A percentile compares a stretch with the other conserved stretches of the same genome.
Conservation (phyloP, 2,797 vertebrate species). For the Peromyscus attwateri region DNA sequence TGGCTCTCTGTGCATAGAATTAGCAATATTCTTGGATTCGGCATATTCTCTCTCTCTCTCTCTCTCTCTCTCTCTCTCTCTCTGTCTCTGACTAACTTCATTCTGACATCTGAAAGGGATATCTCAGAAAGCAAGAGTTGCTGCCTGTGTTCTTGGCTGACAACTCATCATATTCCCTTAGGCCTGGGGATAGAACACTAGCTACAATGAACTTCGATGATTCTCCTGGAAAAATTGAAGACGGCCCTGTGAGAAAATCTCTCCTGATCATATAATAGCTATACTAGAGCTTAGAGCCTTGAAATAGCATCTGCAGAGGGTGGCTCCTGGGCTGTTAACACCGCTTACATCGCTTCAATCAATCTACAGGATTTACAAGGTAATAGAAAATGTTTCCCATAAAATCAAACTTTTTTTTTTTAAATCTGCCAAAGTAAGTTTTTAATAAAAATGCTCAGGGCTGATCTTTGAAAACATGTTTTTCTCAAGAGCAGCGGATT, state of each 20-base stretch:
- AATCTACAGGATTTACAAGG: conserved; percentile 67
- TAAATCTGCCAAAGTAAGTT: neutral
- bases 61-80: neutral
- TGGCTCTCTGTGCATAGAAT: neutral
- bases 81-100: neutral
- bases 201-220: neutral
- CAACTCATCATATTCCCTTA: neutral
- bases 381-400: conserved; percentile 56
- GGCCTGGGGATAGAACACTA: neutral
- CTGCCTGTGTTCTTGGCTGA: rapidly evolving
- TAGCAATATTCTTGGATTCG: neutral
- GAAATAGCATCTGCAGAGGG: neutral
- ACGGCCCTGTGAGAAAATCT: conserved; percentile 61
- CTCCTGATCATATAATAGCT: conserved; percentile 31
- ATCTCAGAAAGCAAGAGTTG: neutral
- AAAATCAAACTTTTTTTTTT: conserved; percentile 47
- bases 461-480: neutral
- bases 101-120: neutral
- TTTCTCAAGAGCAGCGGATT: neutral
- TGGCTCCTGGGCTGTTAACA: neutral
- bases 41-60: neutral
- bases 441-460: conserved; percentile 30
- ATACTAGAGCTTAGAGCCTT: conserved; percentile 36
- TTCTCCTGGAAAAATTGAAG: conserved; percentile 4
- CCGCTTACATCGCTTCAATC: neutral